Evolutionary conservation across 1,140 invertebrate species (phyloP).

Genomic region (Drosophila subobscura): DNA sequence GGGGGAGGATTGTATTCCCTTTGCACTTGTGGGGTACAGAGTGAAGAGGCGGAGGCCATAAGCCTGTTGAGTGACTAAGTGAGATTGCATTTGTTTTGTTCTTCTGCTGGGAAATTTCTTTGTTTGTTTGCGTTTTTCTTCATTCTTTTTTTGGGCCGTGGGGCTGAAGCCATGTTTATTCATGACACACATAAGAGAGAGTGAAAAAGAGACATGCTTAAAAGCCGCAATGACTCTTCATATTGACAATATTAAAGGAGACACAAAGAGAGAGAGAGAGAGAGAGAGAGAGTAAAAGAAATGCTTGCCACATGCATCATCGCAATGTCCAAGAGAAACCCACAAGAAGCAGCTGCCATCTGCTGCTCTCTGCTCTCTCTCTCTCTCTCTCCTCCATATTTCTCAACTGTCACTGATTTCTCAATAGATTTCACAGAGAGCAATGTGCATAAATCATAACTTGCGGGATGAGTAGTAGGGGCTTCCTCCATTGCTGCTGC

Average conservation of each 20-base stretch:
- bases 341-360: slow-evolving; percentile 52
- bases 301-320: slow-evolving; percentile 36
- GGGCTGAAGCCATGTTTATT: slow-evolving; percentile 37
- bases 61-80: slow-evolving; percentile 50
- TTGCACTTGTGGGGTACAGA: slow-evolving; percentile 26
- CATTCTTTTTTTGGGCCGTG: background rate
- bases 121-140: slow-evolving; percentile 41
- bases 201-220: slow-evolving; percentile 18
- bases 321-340: slow-evolving; percentile 35
- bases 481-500: slow-evolving; percentile 8
- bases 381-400: slow-evolving; percentile 48
- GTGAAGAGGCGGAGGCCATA: slow-evolving; percentile 11
- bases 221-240: slow-evolving; percentile 60
- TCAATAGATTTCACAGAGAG: slow-evolving; percentile 75
- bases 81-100: slow-evolving; percentile 58
- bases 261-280: background rate
- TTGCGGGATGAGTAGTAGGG: slow-evolving; percentile 9
- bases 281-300: background rate
- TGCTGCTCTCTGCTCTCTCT: slow-evolving; percentile 16
- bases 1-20: slow-evolving; percentile 18
- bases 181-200: slow-evolving; percentile 34
- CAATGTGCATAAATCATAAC: slow-evolving; percentile 78
- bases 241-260: slow-evolving; percentile 52
- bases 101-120: slow-evolving; percentile 24
- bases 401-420: slow-evolving; percentile 76